A percentile compares a stretch with the other conserved stretches of the same genome.
These are phyloP conservation scores for Salmo trutta DNA, from an alignment of 2,797 vertebrate genomes.

Conservation along the genomic window DNA sequence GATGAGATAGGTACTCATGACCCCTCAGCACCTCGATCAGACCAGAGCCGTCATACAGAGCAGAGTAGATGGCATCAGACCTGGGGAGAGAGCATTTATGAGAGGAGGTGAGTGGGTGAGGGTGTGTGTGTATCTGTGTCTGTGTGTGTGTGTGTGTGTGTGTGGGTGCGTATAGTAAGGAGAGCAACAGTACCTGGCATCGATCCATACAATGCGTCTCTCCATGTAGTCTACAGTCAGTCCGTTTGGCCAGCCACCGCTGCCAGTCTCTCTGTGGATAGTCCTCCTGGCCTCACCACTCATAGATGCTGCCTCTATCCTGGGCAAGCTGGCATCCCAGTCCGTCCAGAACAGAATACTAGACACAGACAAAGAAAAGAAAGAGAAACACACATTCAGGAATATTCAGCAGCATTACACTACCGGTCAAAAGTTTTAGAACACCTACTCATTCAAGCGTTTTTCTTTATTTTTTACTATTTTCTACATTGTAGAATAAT, in stretches of 20 bases:
- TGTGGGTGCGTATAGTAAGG: too few species aligned
- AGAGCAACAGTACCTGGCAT: constrained; percentile 82
- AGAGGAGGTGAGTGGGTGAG: background rate
- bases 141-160: too few species aligned
- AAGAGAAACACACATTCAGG: background rate
- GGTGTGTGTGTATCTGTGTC: constrained; percentile 24
- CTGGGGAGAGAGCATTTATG: constrained; percentile 61
- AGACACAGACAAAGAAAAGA: constrained; percentile 14
- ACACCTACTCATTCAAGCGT: too few species aligned
- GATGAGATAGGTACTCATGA: constrained; percentile 95
- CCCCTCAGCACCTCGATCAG: constrained; percentile 95
- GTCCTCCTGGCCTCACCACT: constrained; percentile 90
- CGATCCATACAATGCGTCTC: constrained; percentile 95
- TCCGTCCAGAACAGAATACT: constrained; percentile 98
- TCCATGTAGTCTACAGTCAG: constrained; percentile 97
- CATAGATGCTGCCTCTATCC: constrained; percentile 97
- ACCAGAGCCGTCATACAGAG: constrained; percentile 90
- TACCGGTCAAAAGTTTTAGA: too few species aligned
- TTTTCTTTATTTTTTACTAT: too few species aligned
- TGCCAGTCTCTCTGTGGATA: constrained; percentile 93
- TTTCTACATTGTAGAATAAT: too few species aligned
- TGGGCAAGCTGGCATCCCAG: constrained; percentile 93
- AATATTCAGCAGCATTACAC: background rate
- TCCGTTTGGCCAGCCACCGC: constrained; percentile 95
- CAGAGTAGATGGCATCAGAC: constrained; percentile 97